Conservation (phyloP, 2,888 invertebrate species). For the Palloptera scutellata region DNA sequence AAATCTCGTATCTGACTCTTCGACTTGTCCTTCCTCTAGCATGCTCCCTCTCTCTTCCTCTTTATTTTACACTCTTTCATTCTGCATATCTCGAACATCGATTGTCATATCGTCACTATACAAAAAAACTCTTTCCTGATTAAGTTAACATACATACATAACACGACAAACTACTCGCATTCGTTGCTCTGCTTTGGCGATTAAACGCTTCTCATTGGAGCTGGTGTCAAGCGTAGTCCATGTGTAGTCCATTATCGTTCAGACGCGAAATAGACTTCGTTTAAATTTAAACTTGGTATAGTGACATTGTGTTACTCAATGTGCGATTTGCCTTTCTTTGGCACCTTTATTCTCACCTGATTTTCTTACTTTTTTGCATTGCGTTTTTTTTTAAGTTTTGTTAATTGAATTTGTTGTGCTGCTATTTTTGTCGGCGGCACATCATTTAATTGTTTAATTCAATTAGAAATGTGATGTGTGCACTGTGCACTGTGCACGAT, state of each 20-base stretch:
- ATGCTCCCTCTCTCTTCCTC: neutral
- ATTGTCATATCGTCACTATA: too few species aligned
- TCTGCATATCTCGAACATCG: too few species aligned
- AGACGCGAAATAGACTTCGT: too few species aligned
- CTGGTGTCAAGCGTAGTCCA: too few species aligned
- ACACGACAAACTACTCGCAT: too few species aligned
- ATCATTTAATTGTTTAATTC: conserved; percentile 58
- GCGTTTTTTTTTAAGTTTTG: neutral
- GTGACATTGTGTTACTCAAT: too few species aligned
- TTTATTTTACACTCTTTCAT: neutral
- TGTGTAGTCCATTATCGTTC: too few species aligned
- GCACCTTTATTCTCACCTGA: neutral
- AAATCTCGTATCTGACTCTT: neutral
- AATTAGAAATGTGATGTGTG: conserved; percentile 54
- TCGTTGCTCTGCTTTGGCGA: too few species aligned
- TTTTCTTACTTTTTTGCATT: neutral
- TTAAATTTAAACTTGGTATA: too few species aligned
- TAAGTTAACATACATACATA: too few species aligned
- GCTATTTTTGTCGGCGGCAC: neutral
- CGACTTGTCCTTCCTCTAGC: neutral
- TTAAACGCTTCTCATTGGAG: too few species aligned
- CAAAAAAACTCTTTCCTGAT: too few species aligned
- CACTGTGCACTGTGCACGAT: neutral
- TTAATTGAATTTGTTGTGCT: conserved; percentile 14
- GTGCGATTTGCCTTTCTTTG: neutral